Evolutionary conservation across 2,797 vertebrate genomes (phyloP), one percentile per base, ranked within the genome.

Genomic region (Melanogrammus aeglefinus): DNA sequence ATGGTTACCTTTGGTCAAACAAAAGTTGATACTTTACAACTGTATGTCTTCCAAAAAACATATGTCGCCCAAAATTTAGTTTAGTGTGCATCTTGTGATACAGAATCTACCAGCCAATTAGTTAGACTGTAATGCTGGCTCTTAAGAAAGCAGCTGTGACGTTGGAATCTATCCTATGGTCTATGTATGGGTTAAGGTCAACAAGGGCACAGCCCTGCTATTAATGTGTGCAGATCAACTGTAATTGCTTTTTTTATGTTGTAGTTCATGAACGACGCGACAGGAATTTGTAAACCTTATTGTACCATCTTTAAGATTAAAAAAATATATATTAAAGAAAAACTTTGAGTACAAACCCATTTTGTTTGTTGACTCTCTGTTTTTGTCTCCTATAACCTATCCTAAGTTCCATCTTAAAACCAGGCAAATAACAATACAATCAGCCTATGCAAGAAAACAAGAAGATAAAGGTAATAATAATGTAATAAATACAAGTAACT

Each of bases 281-380:
- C 57, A 4, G 57, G 57, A 57, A 63, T 63, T 63, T 63, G 57
- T 63, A 63, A 63, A 63, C 57, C 57, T 95, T 95, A 94, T 94
- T 95, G 94, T 95, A 94, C 94, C 91, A 93, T 94, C 94, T 95
- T 94, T 94, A 95, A 93, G 92, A 93, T 92, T 95, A 86, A 83
- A 91, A 91, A 95, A 94, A 92, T 93, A 94, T 93, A 63, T 63
- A 63, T 63, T 63, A 63, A 63, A 63, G 57, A 24, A 63, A 63
- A 63, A 63, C 57, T 63, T 63, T 63, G 57, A 63, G 57, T 63
- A 63, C 57, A 63, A 63, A 63, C 57, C 41, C 73, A 75, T 75
- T 24, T 75, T 44, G 21, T 47, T 16, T 47, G n/a, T 31, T 27
- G 41, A 47, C 14, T 27, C 73, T 27, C 73, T 24, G 41, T 47